Percentiles rank a stretch among this genome's conserved stretches.
Conservation (phyloP, 2,797 vertebrate species). For the Cetoscarus ocellatus region DNA sequence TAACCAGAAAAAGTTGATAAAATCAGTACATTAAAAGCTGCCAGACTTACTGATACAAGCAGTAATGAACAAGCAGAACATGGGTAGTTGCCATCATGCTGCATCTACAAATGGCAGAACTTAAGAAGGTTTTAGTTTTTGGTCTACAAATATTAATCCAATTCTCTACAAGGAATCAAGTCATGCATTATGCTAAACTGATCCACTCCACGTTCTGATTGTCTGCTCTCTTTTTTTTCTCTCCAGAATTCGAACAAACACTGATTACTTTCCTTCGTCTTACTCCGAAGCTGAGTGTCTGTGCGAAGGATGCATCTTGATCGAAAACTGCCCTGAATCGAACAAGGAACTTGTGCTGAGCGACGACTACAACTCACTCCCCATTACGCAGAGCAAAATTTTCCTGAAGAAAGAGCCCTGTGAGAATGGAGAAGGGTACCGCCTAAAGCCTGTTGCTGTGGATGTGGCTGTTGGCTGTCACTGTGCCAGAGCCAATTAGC, state of each 20-base stretch:
- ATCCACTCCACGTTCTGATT: background rate
- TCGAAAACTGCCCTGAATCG: constrained; percentile 64
- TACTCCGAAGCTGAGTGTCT: constrained; percentile 87
- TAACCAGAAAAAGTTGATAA: no score
- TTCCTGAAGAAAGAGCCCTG: constrained; percentile 85
- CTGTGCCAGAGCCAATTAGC: constrained; percentile 77
- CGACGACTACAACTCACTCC: constrained; percentile 79
- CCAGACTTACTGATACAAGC: no score
- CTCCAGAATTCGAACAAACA: constrained; percentile 72
- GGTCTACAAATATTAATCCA: no score
- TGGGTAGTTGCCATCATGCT: no score
- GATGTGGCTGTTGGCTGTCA: constrained; percentile 88
- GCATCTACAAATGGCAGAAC: no score
- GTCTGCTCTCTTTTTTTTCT: constrained; percentile 1
- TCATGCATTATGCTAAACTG: no score
- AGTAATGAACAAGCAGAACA: no score
- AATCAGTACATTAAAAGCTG: no score
- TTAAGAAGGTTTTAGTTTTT: no score
- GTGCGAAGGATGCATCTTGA: constrained; percentile 88
- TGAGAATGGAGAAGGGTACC: constrained; percentile 47
- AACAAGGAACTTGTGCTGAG: constrained; percentile 28
- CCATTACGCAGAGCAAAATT: constrained; percentile 74
- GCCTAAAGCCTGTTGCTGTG: background rate
- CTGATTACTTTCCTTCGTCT: constrained; percentile 80
- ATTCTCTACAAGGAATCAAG: no score